Percentiles rank a stretch among this genome's conserved stretches.
Conservation (phyloP, 2,888 invertebrate genomes). For the Girardia tigrina region DNA sequence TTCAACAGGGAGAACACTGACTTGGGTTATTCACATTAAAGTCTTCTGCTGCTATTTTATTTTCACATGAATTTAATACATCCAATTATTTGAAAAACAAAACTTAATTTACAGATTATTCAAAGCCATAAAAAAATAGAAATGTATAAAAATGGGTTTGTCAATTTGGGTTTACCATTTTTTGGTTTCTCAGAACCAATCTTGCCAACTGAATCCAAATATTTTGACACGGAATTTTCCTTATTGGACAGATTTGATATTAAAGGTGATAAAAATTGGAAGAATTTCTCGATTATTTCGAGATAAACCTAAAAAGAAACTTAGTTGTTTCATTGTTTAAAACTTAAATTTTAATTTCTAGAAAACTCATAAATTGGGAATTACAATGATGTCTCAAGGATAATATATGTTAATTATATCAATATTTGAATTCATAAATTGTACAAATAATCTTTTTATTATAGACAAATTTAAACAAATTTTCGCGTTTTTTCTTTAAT, state of each 20-base stretch:
- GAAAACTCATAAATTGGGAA: conserved; percentile 62
- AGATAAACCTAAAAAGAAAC: conserved; percentile 55
- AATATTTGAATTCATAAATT: too few species aligned
- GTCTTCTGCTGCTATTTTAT: too few species aligned
- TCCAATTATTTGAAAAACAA: too few species aligned
- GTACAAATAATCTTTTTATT: too few species aligned
- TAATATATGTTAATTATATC: too few species aligned
- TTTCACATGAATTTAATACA: too few species aligned
- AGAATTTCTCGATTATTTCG: conserved; percentile 82
- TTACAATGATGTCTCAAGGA: conserved; percentile 95
- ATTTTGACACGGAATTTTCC: conserved; percentile 79
- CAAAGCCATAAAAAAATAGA: conserved; percentile 59
- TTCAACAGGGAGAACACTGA: too few species aligned
- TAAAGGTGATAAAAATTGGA: conserved; percentile 58
- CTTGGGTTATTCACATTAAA: too few species aligned
- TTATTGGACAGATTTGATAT: conserved; percentile 95
- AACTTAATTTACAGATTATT: conserved; percentile 56
- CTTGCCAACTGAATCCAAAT: conserved; percentile 63
- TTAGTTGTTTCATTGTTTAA: too few species aligned
- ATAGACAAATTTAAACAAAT: too few species aligned
- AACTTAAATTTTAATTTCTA: too few species aligned
- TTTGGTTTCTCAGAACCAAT: conserved; percentile 90
- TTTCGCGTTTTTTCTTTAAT: too few species aligned
- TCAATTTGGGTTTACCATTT: conserved; percentile 86
- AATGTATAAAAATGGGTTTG: conserved; percentile 82